phyloP scores from a whole-genome alignment of 2,797 vertebrate genomes.

The Carapus acus region DNA sequence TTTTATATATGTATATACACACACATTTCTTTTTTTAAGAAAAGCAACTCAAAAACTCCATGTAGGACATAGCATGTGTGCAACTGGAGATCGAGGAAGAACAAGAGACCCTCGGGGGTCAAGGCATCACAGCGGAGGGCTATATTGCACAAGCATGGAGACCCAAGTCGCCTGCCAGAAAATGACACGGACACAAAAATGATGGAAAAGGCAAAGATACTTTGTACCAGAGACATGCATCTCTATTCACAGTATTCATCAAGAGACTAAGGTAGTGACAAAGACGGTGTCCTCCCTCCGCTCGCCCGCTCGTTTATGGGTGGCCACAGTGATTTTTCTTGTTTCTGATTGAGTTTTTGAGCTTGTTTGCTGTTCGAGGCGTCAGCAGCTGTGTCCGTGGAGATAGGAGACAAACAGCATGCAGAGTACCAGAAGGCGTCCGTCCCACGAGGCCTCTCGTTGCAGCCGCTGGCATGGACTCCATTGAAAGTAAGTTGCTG shows the following conservation, averaged over 20 bases:
- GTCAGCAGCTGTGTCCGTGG: constrained; percentile 37
- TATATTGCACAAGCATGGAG: too few species aligned
- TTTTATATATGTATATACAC: too few species aligned
- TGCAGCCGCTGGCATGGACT: constrained; percentile 2
- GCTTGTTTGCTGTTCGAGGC: constrained; percentile 28
- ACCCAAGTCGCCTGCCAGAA: too few species aligned
- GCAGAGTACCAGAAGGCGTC: constrained; percentile 22
- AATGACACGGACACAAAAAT: constrained; percentile 24
- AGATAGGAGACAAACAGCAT: constrained; percentile 37
- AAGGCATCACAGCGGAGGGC: constrained; percentile 42
- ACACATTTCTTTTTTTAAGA: constrained; percentile 18
- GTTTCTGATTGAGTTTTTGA: too few species aligned
- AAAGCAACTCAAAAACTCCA: constrained; percentile 12
- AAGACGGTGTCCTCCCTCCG: constrained; percentile 13
- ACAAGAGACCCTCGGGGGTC: constrained; percentile 15
- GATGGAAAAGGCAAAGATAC: constrained; percentile 38
- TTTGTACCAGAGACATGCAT: constrained; percentile 52
- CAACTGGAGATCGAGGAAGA: constrained; percentile 14
- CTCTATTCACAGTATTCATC: constrained; percentile 64
- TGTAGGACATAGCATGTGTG: constrained; percentile 13
- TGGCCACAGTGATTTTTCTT: constrained; percentile 55
- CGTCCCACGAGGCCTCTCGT: constrained; percentile 26
- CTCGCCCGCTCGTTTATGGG: constrained; percentile 5
- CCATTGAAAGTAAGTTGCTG: neutral
- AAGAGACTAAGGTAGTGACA: constrained; percentile 19